A percentile compares a stretch with the other conserved stretches of the same genome.
These are phyloP conservation scores for Ameiurus melas DNA, from an alignment of 2,113 vertebrate species.

Conservation along the genomic window DNA sequence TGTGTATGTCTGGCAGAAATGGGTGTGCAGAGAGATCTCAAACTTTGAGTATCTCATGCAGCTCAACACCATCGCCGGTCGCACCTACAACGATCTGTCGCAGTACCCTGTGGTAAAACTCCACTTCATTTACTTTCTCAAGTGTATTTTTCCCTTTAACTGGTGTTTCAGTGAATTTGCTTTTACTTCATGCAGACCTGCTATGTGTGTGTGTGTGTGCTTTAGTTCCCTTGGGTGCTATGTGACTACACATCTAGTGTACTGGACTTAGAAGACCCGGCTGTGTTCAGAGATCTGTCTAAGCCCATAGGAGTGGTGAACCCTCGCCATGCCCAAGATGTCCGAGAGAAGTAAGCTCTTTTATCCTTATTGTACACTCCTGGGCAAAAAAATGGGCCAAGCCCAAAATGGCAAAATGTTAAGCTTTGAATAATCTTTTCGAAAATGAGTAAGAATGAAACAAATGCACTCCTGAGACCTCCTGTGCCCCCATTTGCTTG, in stretches of 20 bases:
- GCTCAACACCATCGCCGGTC: conserved; percentile 92
- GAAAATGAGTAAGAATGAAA: too few species aligned
- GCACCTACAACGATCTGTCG: conserved; percentile 96
- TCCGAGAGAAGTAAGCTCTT: conserved; percentile 87
- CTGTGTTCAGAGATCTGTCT: conserved; percentile 90
- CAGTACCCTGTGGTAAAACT: conserved; percentile 94
- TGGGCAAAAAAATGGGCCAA: too few species aligned
- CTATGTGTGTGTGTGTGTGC: neutral
- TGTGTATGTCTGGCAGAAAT: conserved; percentile 79
- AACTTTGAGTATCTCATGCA: conserved; percentile 99
- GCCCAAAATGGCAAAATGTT: too few species aligned
- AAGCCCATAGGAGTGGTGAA: conserved; percentile 97
- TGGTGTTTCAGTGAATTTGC: neutral
- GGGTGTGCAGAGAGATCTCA: conserved; percentile 93
- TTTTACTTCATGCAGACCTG: neutral
- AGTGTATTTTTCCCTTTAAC: neutral
- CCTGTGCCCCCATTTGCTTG: too few species aligned
- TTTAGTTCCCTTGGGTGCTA: conserved; percentile 94
- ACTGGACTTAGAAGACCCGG: conserved; percentile 85
- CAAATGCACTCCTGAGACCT: too few species aligned
- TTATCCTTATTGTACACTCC: neutral
- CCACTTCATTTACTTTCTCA: neutral
- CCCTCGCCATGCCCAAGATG: conserved; percentile 86
- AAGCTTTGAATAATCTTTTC: too few species aligned
- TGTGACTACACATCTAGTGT: conserved; percentile 85